Evolutionary conservation across 2,113 vertebrate genomes (phyloP).

Genomic region (Labrus mixtus): DNA sequence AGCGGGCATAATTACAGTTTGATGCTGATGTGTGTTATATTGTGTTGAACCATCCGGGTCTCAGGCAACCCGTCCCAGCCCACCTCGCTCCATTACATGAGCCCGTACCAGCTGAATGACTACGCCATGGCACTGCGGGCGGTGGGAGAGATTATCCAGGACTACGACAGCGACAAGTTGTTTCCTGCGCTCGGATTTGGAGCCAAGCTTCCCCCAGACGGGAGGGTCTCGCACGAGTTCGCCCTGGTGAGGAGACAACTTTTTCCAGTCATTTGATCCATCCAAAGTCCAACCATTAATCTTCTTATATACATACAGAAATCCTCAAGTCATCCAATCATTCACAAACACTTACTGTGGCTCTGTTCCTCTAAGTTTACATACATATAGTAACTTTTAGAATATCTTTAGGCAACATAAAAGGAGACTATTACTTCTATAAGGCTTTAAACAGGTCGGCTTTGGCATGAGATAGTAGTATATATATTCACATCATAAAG

Average conservation of each 20-base stretch:
- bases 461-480: no score
- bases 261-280: neutral
- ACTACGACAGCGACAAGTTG: constrained; percentile 98
- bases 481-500: no score
- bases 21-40: constrained; percentile 51
- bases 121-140: constrained; percentile 96
- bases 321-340: no score
- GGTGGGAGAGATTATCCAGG: constrained; percentile 97
- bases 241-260: constrained; percentile 88
- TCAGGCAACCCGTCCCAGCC: constrained; percentile 96
- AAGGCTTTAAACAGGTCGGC: no score
- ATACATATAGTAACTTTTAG: no score
- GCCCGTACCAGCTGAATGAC: constrained; percentile 96
- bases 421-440: no score
- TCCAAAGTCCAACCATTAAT: no score
- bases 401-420: no score
- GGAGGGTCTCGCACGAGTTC: constrained; percentile 96
- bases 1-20: constrained; percentile 38
- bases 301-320: no score
- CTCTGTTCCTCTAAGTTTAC: no score
- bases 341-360: no score
- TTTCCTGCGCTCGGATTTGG: constrained; percentile 97
- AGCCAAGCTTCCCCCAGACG: constrained; percentile 95
- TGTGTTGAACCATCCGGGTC: constrained; percentile 49
- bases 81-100: constrained; percentile 98